These are phyloP conservation scores for Catocala nupta DNA, from an alignment of 2,888 invertebrate species.

Conservation along the genomic window DNA sequence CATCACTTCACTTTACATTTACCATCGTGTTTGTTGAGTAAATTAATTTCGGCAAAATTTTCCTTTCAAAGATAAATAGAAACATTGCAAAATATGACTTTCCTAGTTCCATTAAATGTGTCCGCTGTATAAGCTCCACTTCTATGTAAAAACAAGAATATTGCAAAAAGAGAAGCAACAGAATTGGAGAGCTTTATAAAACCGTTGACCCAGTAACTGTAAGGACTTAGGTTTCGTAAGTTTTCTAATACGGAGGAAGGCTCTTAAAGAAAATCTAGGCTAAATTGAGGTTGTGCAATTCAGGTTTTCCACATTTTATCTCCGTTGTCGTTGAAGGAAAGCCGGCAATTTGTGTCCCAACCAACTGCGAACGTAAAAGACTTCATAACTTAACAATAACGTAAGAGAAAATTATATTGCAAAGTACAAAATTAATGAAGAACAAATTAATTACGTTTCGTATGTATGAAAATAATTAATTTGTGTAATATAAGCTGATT, in stretches of 20 bases:
- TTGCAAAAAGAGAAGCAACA: no score
- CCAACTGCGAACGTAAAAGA: slow-evolving; percentile 12
- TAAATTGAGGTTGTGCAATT: slow-evolving; percentile 21
- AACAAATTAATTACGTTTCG: not conserved
- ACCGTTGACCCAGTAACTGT: slow-evolving; percentile 4
- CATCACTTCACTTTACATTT: no score
- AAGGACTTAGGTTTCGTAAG: slow-evolving; percentile 7
- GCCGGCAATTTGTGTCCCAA: slow-evolving; percentile 25
- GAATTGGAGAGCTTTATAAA: not conserved
- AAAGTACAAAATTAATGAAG: not conserved
- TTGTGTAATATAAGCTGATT: slow-evolving; percentile 1
- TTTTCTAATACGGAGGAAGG: slow-evolving; percentile 8
- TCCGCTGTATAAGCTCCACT: no score
- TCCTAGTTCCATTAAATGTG: no score
- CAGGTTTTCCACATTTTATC: slow-evolving; percentile 21
- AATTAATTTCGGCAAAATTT: no score
- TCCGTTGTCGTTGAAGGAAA: slow-evolving; percentile 28
- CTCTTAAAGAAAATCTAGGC: slow-evolving; percentile 16
- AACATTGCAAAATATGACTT: no score
- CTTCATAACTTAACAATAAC: slow-evolving; percentile 6
- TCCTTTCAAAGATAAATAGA: no score
- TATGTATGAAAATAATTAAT: not conserved
- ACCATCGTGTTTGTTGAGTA: no score
- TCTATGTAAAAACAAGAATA: no score
- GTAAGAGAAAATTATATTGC: not conserved